These are phyloP conservation scores for Metopolophium dirhodum DNA, from an alignment of 1,140 invertebrate genomes.

Conservation along the genomic window DNA sequence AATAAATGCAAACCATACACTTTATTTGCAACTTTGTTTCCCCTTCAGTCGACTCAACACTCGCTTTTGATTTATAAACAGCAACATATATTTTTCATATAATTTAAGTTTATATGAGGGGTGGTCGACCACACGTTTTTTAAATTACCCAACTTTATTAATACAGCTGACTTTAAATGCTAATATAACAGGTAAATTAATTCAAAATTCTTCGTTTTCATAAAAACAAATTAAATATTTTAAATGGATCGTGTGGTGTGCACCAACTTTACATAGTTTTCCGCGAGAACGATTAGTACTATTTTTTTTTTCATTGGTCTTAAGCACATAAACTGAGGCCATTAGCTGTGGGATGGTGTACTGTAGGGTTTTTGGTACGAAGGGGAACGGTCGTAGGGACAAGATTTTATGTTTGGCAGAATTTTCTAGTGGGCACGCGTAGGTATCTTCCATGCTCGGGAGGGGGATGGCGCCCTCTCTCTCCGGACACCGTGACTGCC, in stretches of 20 bases:
- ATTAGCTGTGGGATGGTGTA: too few species aligned
- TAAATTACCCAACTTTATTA: neutral
- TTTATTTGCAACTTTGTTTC: neutral
- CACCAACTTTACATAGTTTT: neutral
- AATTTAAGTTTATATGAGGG: neutral
- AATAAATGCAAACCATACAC: neutral
- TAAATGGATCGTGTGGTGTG: neutral
- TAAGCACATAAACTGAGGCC: too few species aligned
- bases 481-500: too few species aligned
- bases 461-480: too few species aligned
- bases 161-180: neutral
- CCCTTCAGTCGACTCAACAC: neutral
- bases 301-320: too few species aligned
- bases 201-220: neutral
- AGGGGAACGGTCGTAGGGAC: too few species aligned
- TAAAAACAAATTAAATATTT: neutral
- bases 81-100: neutral
- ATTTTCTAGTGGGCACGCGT: too few species aligned
- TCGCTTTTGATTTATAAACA: neutral
- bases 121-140: neutral
- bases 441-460: too few species aligned
- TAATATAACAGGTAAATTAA: neutral
- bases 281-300: neutral
- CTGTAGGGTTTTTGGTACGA: too few species aligned
- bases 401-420: too few species aligned